Evolutionary conservation across 2,888 invertebrate genomes (phyloP), one percentile per base, ranked within the genome.

Genomic region (Microctonus aethiopoides): DNA sequence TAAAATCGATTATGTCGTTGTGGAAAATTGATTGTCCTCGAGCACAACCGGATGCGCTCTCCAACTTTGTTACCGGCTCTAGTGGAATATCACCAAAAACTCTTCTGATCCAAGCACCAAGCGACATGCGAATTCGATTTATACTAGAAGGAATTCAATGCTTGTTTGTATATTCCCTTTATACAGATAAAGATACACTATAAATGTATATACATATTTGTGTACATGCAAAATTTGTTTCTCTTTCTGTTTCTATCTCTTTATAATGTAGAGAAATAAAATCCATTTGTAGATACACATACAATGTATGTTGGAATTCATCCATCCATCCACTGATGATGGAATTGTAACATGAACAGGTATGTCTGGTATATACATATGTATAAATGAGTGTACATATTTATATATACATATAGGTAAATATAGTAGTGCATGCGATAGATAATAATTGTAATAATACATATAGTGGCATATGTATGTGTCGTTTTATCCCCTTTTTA

Each of bases 41-140:
- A 62, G 66, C 39, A 22, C 41, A 65, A 67, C 59, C 66, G 59
- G 57, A 67, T 57, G 22, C 41, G 29, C 57, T 67, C 68, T 67
- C 52, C 51, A 68, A 68, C 61, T 68, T 68, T 54, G 68, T 68
- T 68, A 68, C 61, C 56, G 36, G 16, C 34, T 67, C 32, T 29
- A 29, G 62, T 62, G 20, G 29, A 61, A 67, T 67, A 46, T 46
- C 57, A 32, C 22, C 67, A 36, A 32, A 67, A 67, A 68, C 41
- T 62, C n/a, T 54, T 61, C 36, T 68, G 41, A n/a, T 24, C 22
- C 26, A 68, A 62, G 52, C 61, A 61, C 52, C 22, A 54, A 39
- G 32, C 51, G 41, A 67, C 68, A 68, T 68, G 62, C 62, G 62
- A 68, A 68, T 68, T 68, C 62, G 68, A 68, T 68, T 68, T 68